A percentile compares a stretch with the other conserved stretches of the same genome.
Conservation (phyloP, 2,888 invertebrate species). For the Scaptomyza caliginosa region DNA sequence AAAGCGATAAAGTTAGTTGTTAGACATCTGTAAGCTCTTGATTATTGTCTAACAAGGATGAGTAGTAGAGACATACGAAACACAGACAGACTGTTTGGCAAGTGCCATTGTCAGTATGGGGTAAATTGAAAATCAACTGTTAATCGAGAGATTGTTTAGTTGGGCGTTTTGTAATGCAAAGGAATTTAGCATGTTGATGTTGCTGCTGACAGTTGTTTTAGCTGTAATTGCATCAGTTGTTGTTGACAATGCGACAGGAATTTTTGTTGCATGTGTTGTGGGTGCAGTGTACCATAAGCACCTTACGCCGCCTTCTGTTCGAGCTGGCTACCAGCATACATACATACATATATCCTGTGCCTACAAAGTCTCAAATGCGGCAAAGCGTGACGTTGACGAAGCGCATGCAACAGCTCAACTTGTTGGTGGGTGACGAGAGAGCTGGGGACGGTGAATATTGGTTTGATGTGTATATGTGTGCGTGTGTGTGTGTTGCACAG, state of each 20-base stretch:
- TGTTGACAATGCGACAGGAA: conserved; percentile 12
- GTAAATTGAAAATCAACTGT: conserved; percentile 12
- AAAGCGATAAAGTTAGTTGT: not conserved
- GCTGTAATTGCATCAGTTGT: conserved; percentile 18
- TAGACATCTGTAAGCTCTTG: conserved; percentile 29
- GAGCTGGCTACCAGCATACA: conserved; percentile 8
- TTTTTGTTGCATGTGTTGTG: conserved; percentile 21
- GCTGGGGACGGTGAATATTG: not conserved
- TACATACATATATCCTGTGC: conserved; percentile 51
- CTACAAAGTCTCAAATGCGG: conserved; percentile 71
- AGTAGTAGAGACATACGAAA: not conserved
- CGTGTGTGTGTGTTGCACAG: conserved; percentile 9
- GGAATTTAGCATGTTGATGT: conserved; percentile 16
- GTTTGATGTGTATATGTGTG: too few species aligned
- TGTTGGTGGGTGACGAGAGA: conserved; percentile 9
- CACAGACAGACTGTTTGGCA: not conserved
- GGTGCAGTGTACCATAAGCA: conserved; percentile 8
- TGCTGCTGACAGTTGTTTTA: conserved; percentile 28
- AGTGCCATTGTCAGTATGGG: not conserved
- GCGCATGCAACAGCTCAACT: conserved; percentile 76
- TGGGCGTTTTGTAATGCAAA: conserved; percentile 11
- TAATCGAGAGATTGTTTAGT: conserved; percentile 32
- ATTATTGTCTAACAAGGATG: conserved; percentile 32
- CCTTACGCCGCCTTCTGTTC: not conserved
- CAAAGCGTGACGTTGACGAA: conserved; percentile 77